A percentile compares a stretch with the other conserved stretches of the same genome.
phyloP scores from a whole-genome alignment of 1,140 invertebrate genomes.

The Caenorhabditis latens region DNA sequence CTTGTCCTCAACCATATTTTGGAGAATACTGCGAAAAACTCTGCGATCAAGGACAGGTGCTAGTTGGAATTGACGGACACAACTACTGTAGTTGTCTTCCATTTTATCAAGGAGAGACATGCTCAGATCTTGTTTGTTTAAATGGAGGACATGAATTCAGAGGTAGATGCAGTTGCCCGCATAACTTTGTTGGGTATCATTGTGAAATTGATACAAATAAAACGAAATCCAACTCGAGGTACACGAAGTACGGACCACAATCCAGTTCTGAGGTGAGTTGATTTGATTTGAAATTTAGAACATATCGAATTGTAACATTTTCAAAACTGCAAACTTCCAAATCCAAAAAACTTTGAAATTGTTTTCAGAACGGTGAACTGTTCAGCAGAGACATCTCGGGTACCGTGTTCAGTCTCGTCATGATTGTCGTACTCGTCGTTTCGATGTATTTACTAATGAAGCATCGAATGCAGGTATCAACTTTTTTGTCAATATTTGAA shows the following conservation, averaged over 20 bases:
- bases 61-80: constrained; percentile 67
- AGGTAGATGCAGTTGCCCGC: constrained; percentile 73
- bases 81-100: constrained; percentile 76
- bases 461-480: constrained; percentile 76
- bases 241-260: constrained; percentile 30
- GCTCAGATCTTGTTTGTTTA: constrained; percentile 75
- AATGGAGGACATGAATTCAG: constrained; percentile 72
- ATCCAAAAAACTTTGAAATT: neutral
- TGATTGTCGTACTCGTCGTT: constrained; percentile 76
- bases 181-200: constrained; percentile 75
- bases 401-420: constrained; percentile 76
- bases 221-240: constrained; percentile 63
- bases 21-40: constrained; percentile 75
- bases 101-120: constrained; percentile 76
- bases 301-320: neutral
- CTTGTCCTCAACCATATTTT: constrained; percentile 75
- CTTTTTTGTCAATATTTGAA: constrained; percentile 40
- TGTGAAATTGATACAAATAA: constrained; percentile 76
- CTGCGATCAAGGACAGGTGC: constrained; percentile 75
- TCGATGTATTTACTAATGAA: constrained; percentile 77
- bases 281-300: neutral
- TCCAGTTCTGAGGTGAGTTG: constrained; percentile 13
- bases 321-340: constrained; percentile 25
- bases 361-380: constrained; percentile 70
- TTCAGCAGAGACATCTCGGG: constrained; percentile 76